A percentile compares a stretch with the other conserved stretches of the same genome.
phyloP scores from a whole-genome alignment of 2,113 vertebrate genomes.

The Callipepla californica region DNA sequence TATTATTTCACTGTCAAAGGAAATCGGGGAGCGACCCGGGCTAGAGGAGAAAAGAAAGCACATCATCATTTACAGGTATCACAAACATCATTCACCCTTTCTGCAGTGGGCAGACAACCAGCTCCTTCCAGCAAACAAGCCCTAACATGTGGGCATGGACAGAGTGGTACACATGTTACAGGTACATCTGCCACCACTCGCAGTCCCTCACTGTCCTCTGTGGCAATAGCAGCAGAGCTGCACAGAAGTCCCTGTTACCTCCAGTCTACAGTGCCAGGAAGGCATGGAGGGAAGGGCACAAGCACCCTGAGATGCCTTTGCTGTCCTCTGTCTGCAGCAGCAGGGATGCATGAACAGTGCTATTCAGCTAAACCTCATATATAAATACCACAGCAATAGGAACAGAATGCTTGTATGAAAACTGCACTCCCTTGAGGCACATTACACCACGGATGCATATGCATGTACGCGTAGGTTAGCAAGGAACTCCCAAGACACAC shows the following conservation, averaged over 20 bases:
- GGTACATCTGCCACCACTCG: background rate
- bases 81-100: background rate
- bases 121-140: background rate
- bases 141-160: background rate
- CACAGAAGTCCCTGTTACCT: background rate
- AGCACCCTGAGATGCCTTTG: background rate
- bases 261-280: background rate
- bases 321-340: background rate
- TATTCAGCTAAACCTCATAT: background rate
- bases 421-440: background rate
- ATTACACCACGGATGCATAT: background rate
- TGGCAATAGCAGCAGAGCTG: background rate
- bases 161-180: background rate
- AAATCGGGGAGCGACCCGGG: slow-evolving; percentile 94
- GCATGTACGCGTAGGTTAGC: background rate
- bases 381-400: background rate
- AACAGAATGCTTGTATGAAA: background rate
- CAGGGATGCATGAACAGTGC: background rate
- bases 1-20: slow-evolving; percentile 97
- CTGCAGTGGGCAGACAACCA: background rate
- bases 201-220: background rate
- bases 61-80: background rate
- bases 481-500: background rate
- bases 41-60: slow-evolving; percentile 78
- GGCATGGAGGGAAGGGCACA: background rate